Conservation (phyloP, 2,797 vertebrate genomes). For the Ammospiza maritima region DNA sequence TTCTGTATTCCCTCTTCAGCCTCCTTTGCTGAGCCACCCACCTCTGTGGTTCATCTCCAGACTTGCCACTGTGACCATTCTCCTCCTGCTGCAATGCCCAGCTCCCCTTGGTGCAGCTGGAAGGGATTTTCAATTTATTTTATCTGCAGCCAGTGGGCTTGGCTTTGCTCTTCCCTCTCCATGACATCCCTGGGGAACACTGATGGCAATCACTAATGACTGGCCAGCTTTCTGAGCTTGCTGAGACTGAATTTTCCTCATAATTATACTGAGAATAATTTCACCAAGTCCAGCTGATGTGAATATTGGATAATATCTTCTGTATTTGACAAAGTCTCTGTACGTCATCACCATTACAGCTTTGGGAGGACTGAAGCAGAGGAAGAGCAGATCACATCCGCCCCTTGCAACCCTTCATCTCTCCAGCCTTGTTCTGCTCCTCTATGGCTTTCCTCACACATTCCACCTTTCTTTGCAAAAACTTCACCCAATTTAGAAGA, state of each 20-base stretch:
- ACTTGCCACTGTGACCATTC: rapidly evolving
- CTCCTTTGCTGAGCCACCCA: neutral
- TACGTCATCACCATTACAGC: neutral
- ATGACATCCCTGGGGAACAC: neutral
- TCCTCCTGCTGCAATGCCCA: neutral
- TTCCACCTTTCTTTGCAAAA: neutral
- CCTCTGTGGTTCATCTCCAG: neutral
- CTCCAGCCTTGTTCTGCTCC: neutral
- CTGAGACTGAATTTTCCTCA: neutral
- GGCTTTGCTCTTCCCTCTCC: neutral
- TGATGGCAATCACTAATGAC: rapidly evolving
- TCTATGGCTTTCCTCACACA: neutral
- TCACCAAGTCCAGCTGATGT: neutral
- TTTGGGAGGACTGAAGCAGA: neutral
- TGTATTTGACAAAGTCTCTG: neutral
- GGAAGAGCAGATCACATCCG: neutral
- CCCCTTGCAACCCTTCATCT: neutral
- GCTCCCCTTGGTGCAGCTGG: neutral
- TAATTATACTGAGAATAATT: neutral
- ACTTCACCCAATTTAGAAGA: neutral
- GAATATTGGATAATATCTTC: neutral
- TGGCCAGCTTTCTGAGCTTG: neutral
- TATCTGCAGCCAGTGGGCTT: neutral
- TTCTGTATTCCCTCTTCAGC: neutral
- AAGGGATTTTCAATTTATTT: neutral